Conservation (phyloP, 2,888 invertebrate species). For the Uropetala carovei region DNA sequence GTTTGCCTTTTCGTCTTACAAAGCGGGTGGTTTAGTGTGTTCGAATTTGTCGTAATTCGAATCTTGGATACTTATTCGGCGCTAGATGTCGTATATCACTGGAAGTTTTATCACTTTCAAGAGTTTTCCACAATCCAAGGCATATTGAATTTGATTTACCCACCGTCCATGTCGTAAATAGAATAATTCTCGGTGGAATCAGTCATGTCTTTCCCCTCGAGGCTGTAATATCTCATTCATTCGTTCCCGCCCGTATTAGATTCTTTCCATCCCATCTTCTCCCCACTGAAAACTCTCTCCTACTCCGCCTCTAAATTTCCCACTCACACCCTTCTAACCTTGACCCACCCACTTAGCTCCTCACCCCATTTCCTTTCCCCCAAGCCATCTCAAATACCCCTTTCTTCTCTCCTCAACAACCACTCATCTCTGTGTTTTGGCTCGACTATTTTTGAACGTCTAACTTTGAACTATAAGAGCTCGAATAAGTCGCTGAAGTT, state of each 20-base stretch:
- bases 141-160: conserved; percentile 7
- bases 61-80: too few species aligned
- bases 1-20: too few species aligned
- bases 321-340: conserved; percentile 54
- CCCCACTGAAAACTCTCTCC: background rate
- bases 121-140: background rate
- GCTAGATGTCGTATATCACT: too few species aligned
- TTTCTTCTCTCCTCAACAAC: conserved; percentile 17
- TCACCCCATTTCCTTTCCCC: conserved; percentile 51
- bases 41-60: too few species aligned
- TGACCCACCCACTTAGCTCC: conserved; percentile 62
- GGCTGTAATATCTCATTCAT: conserved; percentile 22
- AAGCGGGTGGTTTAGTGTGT: too few species aligned
- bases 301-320: conserved; percentile 42
- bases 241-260: conserved; percentile 16
- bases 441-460: too few species aligned
- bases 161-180: background rate
- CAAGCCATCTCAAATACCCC: background rate
- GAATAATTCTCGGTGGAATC: background rate
- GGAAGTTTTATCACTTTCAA: too few species aligned
- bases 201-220: background rate
- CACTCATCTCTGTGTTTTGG: background rate
- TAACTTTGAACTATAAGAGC: too few species aligned
- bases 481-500: too few species aligned
- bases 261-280: conserved; percentile 20